A percentile compares a stretch with the other conserved stretches of the same genome.
phyloP scores from a whole-genome alignment of 2,888 invertebrate species.

The Archaeoteleia sp. region DNA sequence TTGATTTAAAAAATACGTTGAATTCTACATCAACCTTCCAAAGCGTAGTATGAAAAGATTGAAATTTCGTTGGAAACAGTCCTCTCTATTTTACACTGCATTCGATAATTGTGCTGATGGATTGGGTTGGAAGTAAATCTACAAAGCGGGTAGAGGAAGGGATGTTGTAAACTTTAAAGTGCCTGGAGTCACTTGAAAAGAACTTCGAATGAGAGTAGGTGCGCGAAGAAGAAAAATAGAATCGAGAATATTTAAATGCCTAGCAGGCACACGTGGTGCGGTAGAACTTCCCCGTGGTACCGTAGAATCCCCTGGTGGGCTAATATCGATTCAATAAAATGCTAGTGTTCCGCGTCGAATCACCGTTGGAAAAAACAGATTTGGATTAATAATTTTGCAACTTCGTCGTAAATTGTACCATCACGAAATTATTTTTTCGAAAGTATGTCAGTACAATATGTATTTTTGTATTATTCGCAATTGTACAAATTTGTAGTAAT shows the following conservation, averaged over 20 bases:
- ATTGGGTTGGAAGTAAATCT: too few species aligned
- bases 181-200: constrained; percentile 10
- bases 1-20: too few species aligned
- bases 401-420: not conserved
- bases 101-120: too few species aligned
- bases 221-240: not conserved
- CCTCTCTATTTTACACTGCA: too few species aligned
- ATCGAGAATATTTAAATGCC: constrained; percentile 12
- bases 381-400: constrained; percentile 1
- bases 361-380: not conserved
- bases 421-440: not conserved
- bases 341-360: constrained; percentile 2
- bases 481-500: too few species aligned
- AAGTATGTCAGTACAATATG: too few species aligned
- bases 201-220: constrained; percentile 10
- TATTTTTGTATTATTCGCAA: too few species aligned
- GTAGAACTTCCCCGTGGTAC: too few species aligned
- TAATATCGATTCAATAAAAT: constrained; percentile 19
- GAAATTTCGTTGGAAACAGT: too few species aligned
- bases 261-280: not conserved
- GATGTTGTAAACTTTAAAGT: constrained; percentile 32
- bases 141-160: too few species aligned
- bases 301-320: constrained; percentile 13
- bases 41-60: too few species aligned
- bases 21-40: too few species aligned